Conservation (phyloP, 2,888 invertebrate genomes). For the Drosophila greeni region DNA sequence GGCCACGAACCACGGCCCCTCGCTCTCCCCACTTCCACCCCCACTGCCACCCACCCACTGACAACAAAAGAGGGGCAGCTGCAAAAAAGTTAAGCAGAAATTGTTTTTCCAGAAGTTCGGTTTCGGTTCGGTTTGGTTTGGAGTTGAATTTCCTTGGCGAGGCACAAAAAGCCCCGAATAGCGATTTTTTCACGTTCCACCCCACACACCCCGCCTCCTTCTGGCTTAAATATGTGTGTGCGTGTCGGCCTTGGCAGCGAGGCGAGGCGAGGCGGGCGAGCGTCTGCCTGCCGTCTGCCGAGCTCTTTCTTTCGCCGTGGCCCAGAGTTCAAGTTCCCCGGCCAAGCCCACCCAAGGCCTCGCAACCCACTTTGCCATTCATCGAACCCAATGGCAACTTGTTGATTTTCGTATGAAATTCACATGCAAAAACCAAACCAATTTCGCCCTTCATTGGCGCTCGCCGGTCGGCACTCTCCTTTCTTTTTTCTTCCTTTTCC, state of each 20-base stretch:
- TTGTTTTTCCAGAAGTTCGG: constrained; percentile 64
- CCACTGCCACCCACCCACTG: constrained; percentile 8
- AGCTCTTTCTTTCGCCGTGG: constrained; percentile 36
- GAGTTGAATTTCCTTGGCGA: constrained; percentile 58
- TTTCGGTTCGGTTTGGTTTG: constrained; percentile 45
- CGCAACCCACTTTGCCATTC: constrained; percentile 47
- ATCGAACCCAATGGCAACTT: constrained; percentile 75
- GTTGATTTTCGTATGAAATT: constrained; percentile 73
- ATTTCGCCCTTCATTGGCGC: constrained; percentile 72
- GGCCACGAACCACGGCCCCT: constrained; percentile 56
- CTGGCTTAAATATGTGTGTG: constrained; percentile 55
- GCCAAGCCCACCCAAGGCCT: constrained; percentile 10
- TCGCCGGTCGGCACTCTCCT: constrained; percentile 38
- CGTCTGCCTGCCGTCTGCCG: constrained; percentile 69
- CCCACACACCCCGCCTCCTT: constrained; percentile 36
- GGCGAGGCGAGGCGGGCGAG: constrained; percentile 32
- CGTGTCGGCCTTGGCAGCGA: constrained; percentile 48
- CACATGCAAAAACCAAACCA: constrained; percentile 74
- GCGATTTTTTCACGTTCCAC: constrained; percentile 72
- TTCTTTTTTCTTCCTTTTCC: constrained; percentile 23
- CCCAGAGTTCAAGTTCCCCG: constrained; percentile 64
- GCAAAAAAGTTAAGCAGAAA: constrained; percentile 67
- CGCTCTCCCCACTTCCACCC: neutral
- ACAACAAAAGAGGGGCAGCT: constrained; percentile 37
- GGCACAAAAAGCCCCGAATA: constrained; percentile 65